These are phyloP conservation scores for Scolopax bukidnonensis DNA, from an alignment of 2,797 vertebrate species.

Conservation along the genomic window DNA sequence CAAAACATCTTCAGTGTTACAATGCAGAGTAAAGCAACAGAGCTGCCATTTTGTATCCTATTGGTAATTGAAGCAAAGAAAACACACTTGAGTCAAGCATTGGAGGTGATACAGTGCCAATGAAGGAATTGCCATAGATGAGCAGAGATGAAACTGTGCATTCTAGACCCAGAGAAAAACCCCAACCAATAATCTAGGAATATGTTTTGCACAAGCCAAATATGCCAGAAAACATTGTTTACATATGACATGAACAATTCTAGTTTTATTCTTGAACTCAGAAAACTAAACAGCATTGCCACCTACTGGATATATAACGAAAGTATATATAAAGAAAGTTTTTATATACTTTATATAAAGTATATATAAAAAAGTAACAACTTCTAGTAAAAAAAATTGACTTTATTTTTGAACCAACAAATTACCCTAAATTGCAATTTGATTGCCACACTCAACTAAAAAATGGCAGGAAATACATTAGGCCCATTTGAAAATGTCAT, in stretches of 20 bases:
- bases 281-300: slow-evolving; percentile 72
- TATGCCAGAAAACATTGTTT: background rate
- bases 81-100: background rate
- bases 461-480: background rate
- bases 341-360: too few species aligned
- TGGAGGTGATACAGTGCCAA: background rate
- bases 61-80: background rate
- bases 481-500: background rate
- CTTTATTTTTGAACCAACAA: background rate
- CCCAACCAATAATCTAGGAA: background rate
- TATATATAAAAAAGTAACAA: background rate
- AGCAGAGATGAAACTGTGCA: background rate
- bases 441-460: background rate
- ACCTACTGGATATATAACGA: slow-evolving; percentile 68
- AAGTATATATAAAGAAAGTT: too few species aligned
- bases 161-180: background rate
- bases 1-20: background rate
- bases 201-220: background rate
- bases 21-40: background rate
- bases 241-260: background rate
- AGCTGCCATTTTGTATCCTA: background rate
- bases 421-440: background rate
- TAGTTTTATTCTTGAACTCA: background rate
- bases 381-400: background rate
- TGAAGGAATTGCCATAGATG: background rate